Evolutionary conservation across 1,140 invertebrate species (phyloP), one percentile per base, ranked within the genome.

Genomic region (Leucophenga varia): DNA sequence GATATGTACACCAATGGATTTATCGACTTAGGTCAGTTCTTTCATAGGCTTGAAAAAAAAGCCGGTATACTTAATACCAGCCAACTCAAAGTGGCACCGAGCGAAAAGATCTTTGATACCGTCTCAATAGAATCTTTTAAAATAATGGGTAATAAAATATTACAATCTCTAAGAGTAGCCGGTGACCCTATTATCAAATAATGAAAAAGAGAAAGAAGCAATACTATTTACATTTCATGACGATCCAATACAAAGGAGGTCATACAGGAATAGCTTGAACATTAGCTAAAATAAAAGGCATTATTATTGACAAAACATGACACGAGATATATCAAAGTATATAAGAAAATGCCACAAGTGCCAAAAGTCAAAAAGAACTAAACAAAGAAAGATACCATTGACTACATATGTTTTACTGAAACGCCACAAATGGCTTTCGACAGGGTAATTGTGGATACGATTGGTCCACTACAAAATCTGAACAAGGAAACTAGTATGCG

Each of bases 241-340:
- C n/a, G n/a, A n/a, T n/a, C 47, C 45, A 8, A 7, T 45, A 5
- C 18, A n/a, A 31, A 3, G 58, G 55, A 14, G 48, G 58, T 4
- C 58, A 67, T 44, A 39, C 40, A 25, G 53, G 59, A 0, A 37
- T 47, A 6, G 34, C 14, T 1, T 52, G n/a, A n/a, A n/a, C n/a
- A n/a, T 54, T 42, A 51, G 46, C 9, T 47, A 47, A n/a, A 28
- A 54, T 32, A 14, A 47, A 2, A 53, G 16, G 14, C 37, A 6
- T 61, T 54, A 22, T 40, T 18, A 21, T 61, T 44, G 56, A 39
- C n/a, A 47, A 20, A 43, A 35, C 2, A 49, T 64, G 49, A 52
- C 43, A 3, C 34, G 17, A 18, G 43, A 56, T 18, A 40, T 61
- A 1, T 21, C 50, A 41, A 25, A 51, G 9, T 49, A 42, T 31